These are phyloP conservation scores for Neocrepidodera transversa DNA, from an alignment of 2,888 invertebrate genomes.

Conservation along the genomic window DNA sequence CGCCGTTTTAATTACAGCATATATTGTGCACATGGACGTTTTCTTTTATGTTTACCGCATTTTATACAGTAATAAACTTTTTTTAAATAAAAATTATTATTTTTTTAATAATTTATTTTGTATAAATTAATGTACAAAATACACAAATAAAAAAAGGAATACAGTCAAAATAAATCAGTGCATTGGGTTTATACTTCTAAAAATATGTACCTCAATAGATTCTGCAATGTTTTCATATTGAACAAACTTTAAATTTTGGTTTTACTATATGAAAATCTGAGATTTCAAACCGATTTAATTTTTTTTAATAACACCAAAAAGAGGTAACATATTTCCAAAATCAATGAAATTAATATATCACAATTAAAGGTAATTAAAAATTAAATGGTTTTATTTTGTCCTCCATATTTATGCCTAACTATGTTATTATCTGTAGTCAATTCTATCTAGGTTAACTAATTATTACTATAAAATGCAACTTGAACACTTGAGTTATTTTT, in stretches of 20 bases:
- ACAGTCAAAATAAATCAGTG: constrained; percentile 11
- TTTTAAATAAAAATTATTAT: too few species aligned
- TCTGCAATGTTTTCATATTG: too few species aligned
- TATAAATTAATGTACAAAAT: constrained; percentile 21
- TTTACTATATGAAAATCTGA: too few species aligned
- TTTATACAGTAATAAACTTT: too few species aligned
- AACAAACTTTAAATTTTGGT: too few species aligned
- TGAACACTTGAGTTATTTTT: constrained; percentile 10
- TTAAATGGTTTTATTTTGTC: not conserved
- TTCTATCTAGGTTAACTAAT: not conserved
- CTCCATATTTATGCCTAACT: not conserved
- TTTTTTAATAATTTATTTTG: constrained; percentile 12
- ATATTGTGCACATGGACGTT: too few species aligned
- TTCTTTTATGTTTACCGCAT: too few species aligned
- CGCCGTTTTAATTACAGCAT: too few species aligned
- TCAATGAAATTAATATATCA: not conserved
- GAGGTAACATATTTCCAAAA: not conserved
- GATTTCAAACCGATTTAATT: too few species aligned
- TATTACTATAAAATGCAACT: constrained; percentile 9
- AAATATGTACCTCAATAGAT: constrained; percentile 12
- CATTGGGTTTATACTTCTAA: constrained; percentile 12
- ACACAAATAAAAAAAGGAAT: constrained; percentile 7
- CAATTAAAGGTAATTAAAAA: not conserved
- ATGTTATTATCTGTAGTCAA: not conserved
- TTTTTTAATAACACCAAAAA: too few species aligned